Evolutionary conservation across 2,888 invertebrate species (phyloP).

Genomic region (Archips crataeganus): DNA sequence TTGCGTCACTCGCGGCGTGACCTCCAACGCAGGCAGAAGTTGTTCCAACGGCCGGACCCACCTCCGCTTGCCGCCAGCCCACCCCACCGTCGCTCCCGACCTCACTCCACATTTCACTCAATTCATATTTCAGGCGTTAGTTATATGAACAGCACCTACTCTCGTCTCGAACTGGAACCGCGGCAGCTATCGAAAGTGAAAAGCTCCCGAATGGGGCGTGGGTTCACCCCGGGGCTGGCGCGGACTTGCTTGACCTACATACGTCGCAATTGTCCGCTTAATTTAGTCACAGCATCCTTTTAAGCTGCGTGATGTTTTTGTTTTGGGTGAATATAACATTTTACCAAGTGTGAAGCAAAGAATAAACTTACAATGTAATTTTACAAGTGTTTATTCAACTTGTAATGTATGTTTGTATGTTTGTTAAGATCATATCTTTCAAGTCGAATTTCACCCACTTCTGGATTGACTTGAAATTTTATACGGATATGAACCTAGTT

Average conservation of each 20-base stretch:
- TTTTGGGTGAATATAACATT: not conserved
- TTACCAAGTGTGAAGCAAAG: not conserved
- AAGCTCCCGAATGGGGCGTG: slow-evolving; percentile 50
- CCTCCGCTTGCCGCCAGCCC: slow-evolving; percentile 38
- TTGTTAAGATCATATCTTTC: too few relatives aligned
- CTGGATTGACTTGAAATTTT: too few relatives aligned
- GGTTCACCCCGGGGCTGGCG: slow-evolving; percentile 43
- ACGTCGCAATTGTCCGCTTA: slow-evolving; percentile 32
- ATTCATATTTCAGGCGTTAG: slow-evolving; percentile 50
- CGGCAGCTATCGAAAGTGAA: slow-evolving; percentile 51
- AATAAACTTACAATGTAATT: not conserved
- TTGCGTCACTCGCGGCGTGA: slow-evolving; percentile 53
- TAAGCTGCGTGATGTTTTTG: not conserved
- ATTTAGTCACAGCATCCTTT: slow-evolving; percentile 18
- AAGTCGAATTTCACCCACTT: too few relatives aligned
- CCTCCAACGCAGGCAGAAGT: slow-evolving; percentile 48
- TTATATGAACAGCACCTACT: slow-evolving; percentile 45
- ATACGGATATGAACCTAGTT: too few relatives aligned
- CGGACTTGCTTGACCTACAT: slow-evolving; percentile 50
- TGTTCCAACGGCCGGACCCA: slow-evolving; percentile 46
- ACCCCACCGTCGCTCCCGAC: slow-evolving; percentile 44
- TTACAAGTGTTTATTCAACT: not conserved
- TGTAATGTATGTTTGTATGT: too few relatives aligned
- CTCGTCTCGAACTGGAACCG: slow-evolving; percentile 43
- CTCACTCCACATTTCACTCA: slow-evolving; percentile 47